Base-by-base conservation (phyloP, 1,140 invertebrate genomes). In the Goniozus legneri region DNA sequence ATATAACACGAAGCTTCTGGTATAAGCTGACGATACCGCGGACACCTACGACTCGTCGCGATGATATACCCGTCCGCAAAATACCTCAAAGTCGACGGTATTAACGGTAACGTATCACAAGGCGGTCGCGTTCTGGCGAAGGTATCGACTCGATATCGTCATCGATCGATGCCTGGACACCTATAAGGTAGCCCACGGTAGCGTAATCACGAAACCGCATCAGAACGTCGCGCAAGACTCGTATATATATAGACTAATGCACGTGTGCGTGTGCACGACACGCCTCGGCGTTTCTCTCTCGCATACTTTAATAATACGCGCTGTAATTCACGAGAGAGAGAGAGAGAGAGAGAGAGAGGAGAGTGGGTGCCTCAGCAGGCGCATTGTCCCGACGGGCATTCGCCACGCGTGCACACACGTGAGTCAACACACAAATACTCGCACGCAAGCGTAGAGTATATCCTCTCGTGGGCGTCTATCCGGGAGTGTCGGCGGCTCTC, bases 251-350 rank as follows among this genome's bases (percentile, higher is more conserved):
- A n/a, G n/a, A n/a, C n/a, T n/a, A n/a, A n/a, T n/a, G n/a, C n/a
- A n/a, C n/a, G n/a, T n/a, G n/a, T n/a, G n/a, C n/a, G n/a, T n/a
- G n/a, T n/a, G n/a, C n/a, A n/a, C n/a, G n/a, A n/a, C n/a, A n/a
- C n/a, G n/a, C n/a, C n/a, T n/a, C n/a, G n/a, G n/a, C n/a, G 42
- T 47, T 32, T 46, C 45, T 49, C 46, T 41, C 52, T 43, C 37
- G 44, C 53, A 51, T 47, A 54, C 53, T 63, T 67, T 65, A 67
- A 67, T 67, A 64, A 65, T 58, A 58, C 55, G 44, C 39, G 56
- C 48, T 52, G 62, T 65, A 67, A 67, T 67, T 65, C 62, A 67
- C 57, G 50, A 54, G 50, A n/a, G n/a, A n/a, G n/a, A n/a, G n/a
- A n/a, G n/a, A n/a, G n/a, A n/a, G n/a, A n/a, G n/a, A n/a, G n/a